Evolutionary conservation across 2,797 vertebrate species (phyloP).

Genomic region (Tokudaia tokunoshimensis): DNA sequence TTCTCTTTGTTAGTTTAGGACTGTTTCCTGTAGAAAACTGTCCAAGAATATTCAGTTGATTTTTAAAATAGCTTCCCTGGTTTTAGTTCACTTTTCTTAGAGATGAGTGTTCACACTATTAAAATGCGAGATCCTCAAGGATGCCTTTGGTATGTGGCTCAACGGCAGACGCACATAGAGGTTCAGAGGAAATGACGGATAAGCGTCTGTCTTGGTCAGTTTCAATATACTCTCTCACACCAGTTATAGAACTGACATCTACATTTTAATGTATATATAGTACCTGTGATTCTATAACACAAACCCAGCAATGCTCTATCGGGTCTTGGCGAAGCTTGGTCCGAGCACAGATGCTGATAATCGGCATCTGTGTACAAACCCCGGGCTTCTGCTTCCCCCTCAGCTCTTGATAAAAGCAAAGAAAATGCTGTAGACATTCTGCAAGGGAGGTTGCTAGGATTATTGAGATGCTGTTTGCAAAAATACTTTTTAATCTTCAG

Average conservation of each 20-base stretch:
- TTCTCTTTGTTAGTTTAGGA: slow-evolving; percentile 82
- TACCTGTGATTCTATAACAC: neutral
- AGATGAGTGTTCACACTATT: neutral
- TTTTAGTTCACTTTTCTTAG: slow-evolving; percentile 60
- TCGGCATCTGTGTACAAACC: neutral
- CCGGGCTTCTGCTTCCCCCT: slow-evolving; percentile 51
- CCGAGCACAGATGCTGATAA: slow-evolving; percentile 3
- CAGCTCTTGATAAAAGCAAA: neutral
- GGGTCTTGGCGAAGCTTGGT: neutral
- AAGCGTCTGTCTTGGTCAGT: neutral
- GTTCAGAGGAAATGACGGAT: neutral
- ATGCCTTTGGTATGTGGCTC: neutral
- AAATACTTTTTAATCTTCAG: slow-evolving; percentile 81
- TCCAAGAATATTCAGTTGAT: slow-evolving; percentile 67
- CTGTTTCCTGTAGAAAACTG: slow-evolving; percentile 77
- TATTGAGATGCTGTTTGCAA: slow-evolving; percentile 80
- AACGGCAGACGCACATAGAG: neutral
- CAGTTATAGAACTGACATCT: neutral
- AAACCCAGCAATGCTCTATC: neutral
- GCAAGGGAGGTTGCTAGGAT: slow-evolving; percentile 79
- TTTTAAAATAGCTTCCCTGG: slow-evolving; percentile 67
- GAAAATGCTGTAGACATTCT: slow-evolving; percentile 19
- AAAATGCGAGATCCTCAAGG: neutral
- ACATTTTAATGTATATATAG: neutral
- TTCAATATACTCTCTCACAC: neutral